These are phyloP conservation scores for Thamnophis elegans DNA, from an alignment of 2,797 vertebrate genomes.

Conservation along the genomic window DNA sequence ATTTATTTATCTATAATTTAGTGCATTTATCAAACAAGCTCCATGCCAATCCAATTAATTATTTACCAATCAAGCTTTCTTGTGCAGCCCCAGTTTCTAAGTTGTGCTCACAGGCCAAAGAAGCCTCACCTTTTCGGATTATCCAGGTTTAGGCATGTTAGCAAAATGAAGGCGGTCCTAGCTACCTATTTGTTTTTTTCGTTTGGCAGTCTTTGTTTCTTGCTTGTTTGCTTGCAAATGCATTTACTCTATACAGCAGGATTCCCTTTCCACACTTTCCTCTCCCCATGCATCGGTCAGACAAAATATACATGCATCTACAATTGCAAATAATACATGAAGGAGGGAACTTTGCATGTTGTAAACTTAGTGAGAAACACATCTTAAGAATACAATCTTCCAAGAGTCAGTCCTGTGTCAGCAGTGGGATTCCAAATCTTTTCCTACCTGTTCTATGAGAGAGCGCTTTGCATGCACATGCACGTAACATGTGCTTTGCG, in stretches of 20 bases:
- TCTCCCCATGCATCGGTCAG: not conserved
- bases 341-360: not conserved
- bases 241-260: not conserved
- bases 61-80: slow-evolving; percentile 23
- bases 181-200: not conserved
- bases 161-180: not conserved
- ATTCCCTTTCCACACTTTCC: not conserved
- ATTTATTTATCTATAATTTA: slow-evolving; percentile 37
- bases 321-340: not conserved
- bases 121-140: not conserved
- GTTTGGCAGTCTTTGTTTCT: not conserved
- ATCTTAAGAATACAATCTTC: not conserved
- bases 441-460: too few relatives aligned
- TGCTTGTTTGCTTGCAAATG: not conserved
- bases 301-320: not conserved
- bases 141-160: not conserved
- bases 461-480: too few relatives aligned
- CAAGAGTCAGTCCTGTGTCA: not conserved
- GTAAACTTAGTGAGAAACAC: not conserved
- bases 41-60: slow-evolving; percentile 19
- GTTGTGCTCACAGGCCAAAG: not conserved
- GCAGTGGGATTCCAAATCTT: too few relatives aligned
- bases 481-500: too few relatives aligned
- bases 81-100: slow-evolving; percentile 4
- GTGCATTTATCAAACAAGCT: not conserved